Evolutionary conservation across 2,888 invertebrate genomes (phyloP).

Genomic region (Drepanosiphum platanoidis): DNA sequence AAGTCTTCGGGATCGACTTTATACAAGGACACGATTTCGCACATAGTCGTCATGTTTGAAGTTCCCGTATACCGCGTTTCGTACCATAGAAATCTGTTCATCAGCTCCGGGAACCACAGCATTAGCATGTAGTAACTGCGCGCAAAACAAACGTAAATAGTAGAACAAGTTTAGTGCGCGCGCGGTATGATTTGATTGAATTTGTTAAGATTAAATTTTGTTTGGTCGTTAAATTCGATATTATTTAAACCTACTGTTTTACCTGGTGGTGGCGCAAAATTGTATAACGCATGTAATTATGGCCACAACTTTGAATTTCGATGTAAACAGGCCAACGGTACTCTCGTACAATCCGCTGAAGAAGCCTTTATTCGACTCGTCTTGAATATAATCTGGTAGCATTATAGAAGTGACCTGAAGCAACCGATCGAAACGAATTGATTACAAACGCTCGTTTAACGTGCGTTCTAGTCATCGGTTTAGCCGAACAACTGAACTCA

Average conservation of each 20-base stretch:
- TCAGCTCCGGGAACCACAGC: slow-evolving; percentile 92
- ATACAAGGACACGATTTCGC: slow-evolving; percentile 78
- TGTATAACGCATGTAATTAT: slow-evolving; percentile 43
- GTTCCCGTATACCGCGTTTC: slow-evolving; percentile 74
- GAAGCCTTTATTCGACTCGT: slow-evolving; percentile 1
- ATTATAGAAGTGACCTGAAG: slow-evolving; percentile 22
- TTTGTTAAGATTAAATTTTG: neutral
- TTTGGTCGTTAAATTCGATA: neutral
- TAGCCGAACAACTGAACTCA: neutral
- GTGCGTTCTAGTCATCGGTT: neutral
- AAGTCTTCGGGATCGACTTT: neutral
- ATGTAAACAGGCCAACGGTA: slow-evolving; percentile 3
- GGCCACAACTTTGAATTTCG: slow-evolving; percentile 26
- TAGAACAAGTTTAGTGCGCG: neutral
- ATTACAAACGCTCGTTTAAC: neutral
- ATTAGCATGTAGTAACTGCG: slow-evolving; percentile 87
- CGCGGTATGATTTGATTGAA: too few species aligned
- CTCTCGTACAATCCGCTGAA: slow-evolving; percentile 34
- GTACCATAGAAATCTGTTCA: slow-evolving; percentile 83
- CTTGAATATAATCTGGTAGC: slow-evolving; percentile 13
- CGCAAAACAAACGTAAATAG: neutral
- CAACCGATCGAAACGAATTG: neutral
- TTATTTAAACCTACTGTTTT: neutral
- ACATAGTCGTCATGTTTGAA: slow-evolving; percentile 75
- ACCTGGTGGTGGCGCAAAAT: slow-evolving; percentile 51